Conservation (phyloP, 2,888 invertebrate species). For the Sphaeridia pumilis region DNA sequence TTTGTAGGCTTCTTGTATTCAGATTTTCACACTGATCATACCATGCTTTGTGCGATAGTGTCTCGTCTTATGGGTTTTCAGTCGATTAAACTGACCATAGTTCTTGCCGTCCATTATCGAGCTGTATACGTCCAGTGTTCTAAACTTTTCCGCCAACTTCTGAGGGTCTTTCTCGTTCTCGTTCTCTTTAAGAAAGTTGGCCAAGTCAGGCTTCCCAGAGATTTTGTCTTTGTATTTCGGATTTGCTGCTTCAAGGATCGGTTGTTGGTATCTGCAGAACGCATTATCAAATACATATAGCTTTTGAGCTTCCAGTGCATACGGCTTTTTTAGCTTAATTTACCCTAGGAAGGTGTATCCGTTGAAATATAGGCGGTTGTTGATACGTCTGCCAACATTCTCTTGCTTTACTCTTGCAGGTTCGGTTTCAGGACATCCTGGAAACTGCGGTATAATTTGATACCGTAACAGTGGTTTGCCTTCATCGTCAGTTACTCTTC, state of each 20-base stretch:
- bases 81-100: constrained; percentile 26
- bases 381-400: constrained; percentile 1
- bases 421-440: not conserved
- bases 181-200: constrained; percentile 19
- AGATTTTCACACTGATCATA: constrained; percentile 1
- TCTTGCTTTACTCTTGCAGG: not conserved
- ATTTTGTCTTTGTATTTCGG: constrained; percentile 21
- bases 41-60: constrained; percentile 28
- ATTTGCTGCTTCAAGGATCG: constrained; percentile 28
- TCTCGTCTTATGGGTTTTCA: constrained; percentile 21
- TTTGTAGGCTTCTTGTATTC: not conserved
- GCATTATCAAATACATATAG: not conserved
- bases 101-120: constrained; percentile 30
- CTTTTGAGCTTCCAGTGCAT: no score
- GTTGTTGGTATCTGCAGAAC: constrained; percentile 23
- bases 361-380: constrained; percentile 1
- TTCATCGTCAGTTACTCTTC: no score
- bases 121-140: constrained; percentile 27
- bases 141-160: constrained; percentile 27
- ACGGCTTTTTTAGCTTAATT: not conserved
- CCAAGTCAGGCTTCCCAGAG: constrained; percentile 22
- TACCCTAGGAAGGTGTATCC: constrained; percentile 2
- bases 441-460: not conserved
- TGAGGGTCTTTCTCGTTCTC: constrained; percentile 19
- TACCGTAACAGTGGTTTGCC: not conserved